phyloP scores from a whole-genome alignment of 1,140 invertebrate species.

The Bactericera cockerelli region DNA sequence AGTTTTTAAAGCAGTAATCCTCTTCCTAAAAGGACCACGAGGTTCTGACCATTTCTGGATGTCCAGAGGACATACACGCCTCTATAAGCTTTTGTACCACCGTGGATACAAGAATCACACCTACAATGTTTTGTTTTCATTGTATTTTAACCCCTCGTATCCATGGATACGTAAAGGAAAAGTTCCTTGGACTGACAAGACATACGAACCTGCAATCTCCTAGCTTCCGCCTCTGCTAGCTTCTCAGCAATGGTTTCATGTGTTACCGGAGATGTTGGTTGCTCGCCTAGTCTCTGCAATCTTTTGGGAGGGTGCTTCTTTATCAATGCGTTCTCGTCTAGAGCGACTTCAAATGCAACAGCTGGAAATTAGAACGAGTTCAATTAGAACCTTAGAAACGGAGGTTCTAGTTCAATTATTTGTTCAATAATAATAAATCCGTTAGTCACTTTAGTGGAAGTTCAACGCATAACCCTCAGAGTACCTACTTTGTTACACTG shows the following conservation, averaged over 20 bases:
- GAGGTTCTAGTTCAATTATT: not conserved
- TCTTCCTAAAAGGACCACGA: too few species aligned
- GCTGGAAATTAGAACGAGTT: constrained; percentile 12
- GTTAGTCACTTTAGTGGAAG: not conserved
- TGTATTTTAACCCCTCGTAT: too few species aligned
- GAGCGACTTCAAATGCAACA: constrained; percentile 46
- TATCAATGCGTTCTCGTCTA: constrained; percentile 33
- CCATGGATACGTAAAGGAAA: too few species aligned
- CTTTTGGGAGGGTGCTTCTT: constrained; percentile 40
- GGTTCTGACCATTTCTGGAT: too few species aligned
- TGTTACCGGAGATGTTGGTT: constrained; percentile 33
- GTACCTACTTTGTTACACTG: not conserved
- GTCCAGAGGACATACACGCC: too few species aligned
- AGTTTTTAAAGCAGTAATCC: too few species aligned
- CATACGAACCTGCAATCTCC: constrained; percentile 29
- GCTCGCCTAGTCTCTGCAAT: constrained; percentile 40
- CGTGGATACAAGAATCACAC: too few species aligned
- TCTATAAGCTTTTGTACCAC: too few species aligned
- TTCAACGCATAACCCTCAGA: not conserved
- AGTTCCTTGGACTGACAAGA: too few species aligned
- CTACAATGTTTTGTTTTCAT: too few species aligned
- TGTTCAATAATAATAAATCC: not conserved
- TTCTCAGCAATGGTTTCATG: constrained; percentile 46
- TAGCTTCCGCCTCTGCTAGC: constrained; percentile 46
- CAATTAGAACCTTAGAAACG: not conserved